Evolutionary conservation across 2,888 invertebrate genomes (phyloP).

Genomic region (Drepana falcataria): DNA sequence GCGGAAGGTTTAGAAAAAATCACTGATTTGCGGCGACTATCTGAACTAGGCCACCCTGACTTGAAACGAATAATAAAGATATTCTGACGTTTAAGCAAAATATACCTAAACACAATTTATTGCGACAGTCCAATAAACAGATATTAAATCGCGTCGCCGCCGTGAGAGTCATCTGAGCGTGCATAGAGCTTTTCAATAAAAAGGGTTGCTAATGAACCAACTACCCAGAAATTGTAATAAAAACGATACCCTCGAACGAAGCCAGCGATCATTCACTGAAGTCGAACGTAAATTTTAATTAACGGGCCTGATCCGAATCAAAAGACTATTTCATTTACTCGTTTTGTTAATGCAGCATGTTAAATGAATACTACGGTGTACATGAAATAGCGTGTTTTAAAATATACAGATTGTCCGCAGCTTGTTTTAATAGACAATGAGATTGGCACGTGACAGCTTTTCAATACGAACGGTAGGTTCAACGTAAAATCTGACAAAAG

Average conservation of each 20-base stretch:
- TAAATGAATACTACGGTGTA: too few relatives aligned
- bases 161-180: neutral
- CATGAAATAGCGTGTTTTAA: too few relatives aligned
- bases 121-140: neutral
- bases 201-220: conserved; percentile 1
- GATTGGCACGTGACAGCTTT: conserved; percentile 22
- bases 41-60: too few relatives aligned
- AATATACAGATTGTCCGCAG: neutral
- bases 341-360: neutral
- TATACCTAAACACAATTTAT: conserved; percentile 1
- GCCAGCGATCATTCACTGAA: conserved; percentile 5
- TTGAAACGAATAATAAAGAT: too few relatives aligned
- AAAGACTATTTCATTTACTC: conserved; percentile 21
- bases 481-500: conserved; percentile 5
- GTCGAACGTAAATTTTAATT: conserved; percentile 32
- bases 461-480: conserved; percentile 1
- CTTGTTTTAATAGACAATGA: conserved; percentile 18
- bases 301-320: conserved; percentile 28
- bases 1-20: too few relatives aligned
- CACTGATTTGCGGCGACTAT: too few relatives aligned
- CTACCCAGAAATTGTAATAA: conserved; percentile 13
- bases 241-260: conserved; percentile 18
- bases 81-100: neutral
- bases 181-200: neutral
- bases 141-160: neutral